phyloP scores from a whole-genome alignment of 2,113 vertebrate genomes.

The Trematomus loennbergii region DNA sequence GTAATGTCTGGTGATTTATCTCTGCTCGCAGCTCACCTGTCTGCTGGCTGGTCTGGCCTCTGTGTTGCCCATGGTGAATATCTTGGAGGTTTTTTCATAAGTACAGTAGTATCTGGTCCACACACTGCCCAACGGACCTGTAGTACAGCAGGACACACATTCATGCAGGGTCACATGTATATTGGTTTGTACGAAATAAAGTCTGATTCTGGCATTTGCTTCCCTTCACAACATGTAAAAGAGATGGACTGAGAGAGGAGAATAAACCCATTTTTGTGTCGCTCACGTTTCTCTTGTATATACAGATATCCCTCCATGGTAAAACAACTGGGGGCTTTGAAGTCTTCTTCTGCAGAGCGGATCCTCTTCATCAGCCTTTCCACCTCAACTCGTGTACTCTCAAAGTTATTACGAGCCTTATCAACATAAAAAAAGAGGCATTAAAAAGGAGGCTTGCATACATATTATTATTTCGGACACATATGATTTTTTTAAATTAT shows the following conservation, averaged over 20 bases:
- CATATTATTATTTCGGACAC: too few species aligned
- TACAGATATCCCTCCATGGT: conserved; percentile 98
- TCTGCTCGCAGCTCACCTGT: conserved; percentile 84
- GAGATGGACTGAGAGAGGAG: background rate
- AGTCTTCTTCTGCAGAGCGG: conserved; percentile 94
- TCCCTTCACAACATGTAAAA: background rate
- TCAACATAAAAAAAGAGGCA: conserved; percentile 34
- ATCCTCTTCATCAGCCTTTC: conserved; percentile 97
- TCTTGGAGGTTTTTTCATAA: conserved; percentile 94
- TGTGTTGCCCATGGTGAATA: conserved; percentile 94
- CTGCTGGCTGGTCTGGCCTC: conserved; percentile 93
- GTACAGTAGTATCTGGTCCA: conserved; percentile 98
- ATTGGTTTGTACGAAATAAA: background rate
- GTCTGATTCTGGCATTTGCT: background rate
- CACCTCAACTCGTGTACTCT: conserved; percentile 97
- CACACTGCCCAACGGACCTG: conserved; percentile 95
- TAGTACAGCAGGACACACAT: background rate
- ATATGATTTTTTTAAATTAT: too few species aligned
- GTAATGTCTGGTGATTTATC: background rate
- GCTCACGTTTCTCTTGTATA: conserved; percentile 96
- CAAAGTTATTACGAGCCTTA: conserved; percentile 98
- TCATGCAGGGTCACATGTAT: background rate
- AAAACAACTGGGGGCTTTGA: conserved; percentile 93
- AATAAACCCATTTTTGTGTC: background rate
- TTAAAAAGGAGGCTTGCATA: background rate